Conservation (phyloP, 2,888 invertebrate species). For the Meiosimyza decipiens region DNA sequence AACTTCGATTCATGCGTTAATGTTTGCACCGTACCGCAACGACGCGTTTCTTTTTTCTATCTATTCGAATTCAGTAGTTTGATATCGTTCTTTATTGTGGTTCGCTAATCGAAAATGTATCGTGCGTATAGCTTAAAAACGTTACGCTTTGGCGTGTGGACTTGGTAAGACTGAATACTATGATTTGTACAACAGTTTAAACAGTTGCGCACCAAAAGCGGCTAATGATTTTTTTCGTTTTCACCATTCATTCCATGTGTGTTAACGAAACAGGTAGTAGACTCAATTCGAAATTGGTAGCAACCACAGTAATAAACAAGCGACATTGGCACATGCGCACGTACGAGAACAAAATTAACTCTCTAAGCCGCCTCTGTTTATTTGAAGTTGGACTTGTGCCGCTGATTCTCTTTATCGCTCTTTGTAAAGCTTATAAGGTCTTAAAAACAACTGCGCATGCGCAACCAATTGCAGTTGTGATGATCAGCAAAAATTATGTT, state of each 20-base stretch:
- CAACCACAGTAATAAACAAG: constrained; percentile 13
- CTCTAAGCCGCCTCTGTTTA: neutral
- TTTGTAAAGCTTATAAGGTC: neutral
- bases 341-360: too few species aligned
- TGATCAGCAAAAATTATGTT: too few species aligned
- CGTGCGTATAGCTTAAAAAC: too few species aligned
- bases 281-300: constrained; percentile 20
- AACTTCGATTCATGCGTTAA: constrained; percentile 14
- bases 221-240: too few species aligned
- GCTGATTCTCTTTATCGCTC: neutral
- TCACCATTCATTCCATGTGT: neutral
- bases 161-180: constrained; percentile 28
- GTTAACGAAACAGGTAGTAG: constrained; percentile 15
- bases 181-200: too few species aligned
- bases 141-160: constrained; percentile 12
- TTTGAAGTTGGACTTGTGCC: neutral
- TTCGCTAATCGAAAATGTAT: too few species aligned
- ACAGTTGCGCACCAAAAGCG: too few species aligned
- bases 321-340: constrained; percentile 18
- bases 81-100: neutral
- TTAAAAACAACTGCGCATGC: too few species aligned
- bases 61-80: constrained; percentile 8
- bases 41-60: neutral
- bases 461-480: too few species aligned
- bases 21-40: neutral